Conservation (phyloP, 1,140 invertebrate genomes). For the Papilio aristodemus region DNA sequence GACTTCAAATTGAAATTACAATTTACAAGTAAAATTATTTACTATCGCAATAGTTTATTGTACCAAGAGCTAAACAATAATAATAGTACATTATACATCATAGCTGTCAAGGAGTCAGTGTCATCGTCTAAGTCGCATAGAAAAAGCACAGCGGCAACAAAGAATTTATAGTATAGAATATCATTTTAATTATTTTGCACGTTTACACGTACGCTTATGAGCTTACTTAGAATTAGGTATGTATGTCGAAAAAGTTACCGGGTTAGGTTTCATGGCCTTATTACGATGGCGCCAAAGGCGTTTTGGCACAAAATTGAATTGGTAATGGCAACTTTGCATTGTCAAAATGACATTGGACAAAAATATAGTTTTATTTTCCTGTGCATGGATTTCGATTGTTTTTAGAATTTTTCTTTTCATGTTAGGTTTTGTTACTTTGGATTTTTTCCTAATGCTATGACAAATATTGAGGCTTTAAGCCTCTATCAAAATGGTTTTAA, state of each 20-base stretch:
- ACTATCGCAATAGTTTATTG: background rate
- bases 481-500: constrained; percentile 84
- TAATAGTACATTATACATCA: too few species aligned
- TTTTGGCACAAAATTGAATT: background rate
- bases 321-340: constrained; percentile 12
- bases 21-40: background rate
- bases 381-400: constrained; percentile 66
- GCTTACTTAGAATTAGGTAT: too few species aligned
- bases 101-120: too few species aligned
- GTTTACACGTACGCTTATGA: too few species aligned
- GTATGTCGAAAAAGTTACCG: too few species aligned
- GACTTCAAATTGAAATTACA: background rate
- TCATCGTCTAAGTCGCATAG: too few species aligned
- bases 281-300: too few species aligned
- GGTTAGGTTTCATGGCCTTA: too few species aligned
- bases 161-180: too few species aligned
- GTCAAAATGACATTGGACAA: constrained; percentile 33
- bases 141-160: too few species aligned
- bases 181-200: too few species aligned
- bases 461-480: constrained; percentile 71
- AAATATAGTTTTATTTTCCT: constrained; percentile 38
- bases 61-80: too few species aligned
- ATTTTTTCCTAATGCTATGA: constrained; percentile 72
- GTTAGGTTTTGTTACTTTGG: constrained; percentile 50
- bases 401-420: constrained; percentile 60